These are phyloP conservation scores for Myzus persicae DNA, from an alignment of 1,140 invertebrate species.

Conservation along the genomic window DNA sequence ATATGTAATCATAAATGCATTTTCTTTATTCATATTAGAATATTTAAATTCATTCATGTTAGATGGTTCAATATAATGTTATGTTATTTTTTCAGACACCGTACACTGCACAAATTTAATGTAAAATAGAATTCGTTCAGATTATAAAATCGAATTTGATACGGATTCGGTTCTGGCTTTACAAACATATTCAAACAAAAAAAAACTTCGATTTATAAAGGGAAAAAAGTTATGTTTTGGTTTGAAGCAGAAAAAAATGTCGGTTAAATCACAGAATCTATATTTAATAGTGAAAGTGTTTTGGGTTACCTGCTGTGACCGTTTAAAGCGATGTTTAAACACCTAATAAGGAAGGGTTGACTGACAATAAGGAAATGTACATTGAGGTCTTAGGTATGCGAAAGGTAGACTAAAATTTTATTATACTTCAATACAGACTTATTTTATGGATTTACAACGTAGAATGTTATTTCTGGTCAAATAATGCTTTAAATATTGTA, in stretches of 20 bases:
- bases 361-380: conserved; percentile 25
- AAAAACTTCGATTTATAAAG: conserved; percentile 11
- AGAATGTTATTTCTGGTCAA: background rate
- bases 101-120: background rate
- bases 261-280: conserved; percentile 21
- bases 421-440: background rate
- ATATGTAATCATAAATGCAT: background rate
- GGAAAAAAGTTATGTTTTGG: conserved; percentile 11
- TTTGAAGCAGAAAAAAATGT: background rate
- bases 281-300: conserved; percentile 34
- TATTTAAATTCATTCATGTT: background rate
- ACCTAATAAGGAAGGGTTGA: conserved; percentile 56
- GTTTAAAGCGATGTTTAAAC: background rate
- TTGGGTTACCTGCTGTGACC: conserved; percentile 42
- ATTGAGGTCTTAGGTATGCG: background rate
- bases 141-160: conserved; percentile 48
- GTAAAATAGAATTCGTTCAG: background rate
- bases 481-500: background rate
- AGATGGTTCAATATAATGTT: background rate
- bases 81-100: background rate
- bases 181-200: background rate
- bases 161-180: background rate
- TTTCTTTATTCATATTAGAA: background rate
- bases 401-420: background rate
- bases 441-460: conserved; percentile 54